Evolutionary conservation across 2,113 vertebrate species (phyloP).

Genomic region (Festucalex cinctus): DNA sequence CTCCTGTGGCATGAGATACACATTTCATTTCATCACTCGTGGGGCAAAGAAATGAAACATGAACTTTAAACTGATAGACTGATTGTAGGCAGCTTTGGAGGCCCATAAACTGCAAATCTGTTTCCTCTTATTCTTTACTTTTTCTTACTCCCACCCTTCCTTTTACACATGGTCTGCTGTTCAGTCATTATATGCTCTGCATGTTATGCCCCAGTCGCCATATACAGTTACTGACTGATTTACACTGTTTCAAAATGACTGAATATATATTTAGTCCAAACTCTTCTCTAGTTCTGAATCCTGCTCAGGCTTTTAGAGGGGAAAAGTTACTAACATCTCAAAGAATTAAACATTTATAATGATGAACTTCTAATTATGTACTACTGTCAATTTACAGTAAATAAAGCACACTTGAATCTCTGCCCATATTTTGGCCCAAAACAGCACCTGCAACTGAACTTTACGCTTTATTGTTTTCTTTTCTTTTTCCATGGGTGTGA

Average conservation of each 20-base stretch:
- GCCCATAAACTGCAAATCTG: not conserved
- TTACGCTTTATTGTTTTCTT: not conserved
- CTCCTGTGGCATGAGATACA: conserved; percentile 68
- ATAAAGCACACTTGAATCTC: not conserved
- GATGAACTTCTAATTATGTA: not conserved
- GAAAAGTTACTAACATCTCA: not conserved
- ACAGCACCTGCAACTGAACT: not conserved
- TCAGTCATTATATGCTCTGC: no score
- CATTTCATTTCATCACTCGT: not conserved
- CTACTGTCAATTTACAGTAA: not conserved
- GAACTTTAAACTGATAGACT: not conserved
- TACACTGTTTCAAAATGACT: no score
- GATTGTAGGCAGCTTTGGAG: not conserved
- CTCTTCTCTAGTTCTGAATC: no score
- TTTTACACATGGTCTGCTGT: not conserved
- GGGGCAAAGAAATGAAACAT: not conserved
- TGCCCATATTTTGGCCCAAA: no score
- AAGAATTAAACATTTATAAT: not conserved
- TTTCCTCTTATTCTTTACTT: not conserved
- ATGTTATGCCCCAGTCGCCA: no score
- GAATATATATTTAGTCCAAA: no score
- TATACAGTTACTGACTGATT: no score
- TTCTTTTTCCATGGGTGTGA: not conserved
- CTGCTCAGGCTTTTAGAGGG: no score
- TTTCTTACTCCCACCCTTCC: not conserved